Evolutionary conservation across 2,888 invertebrate species (phyloP), one percentile per base, ranked within the genome.

Genomic region (Synergus itoensis): DNA sequence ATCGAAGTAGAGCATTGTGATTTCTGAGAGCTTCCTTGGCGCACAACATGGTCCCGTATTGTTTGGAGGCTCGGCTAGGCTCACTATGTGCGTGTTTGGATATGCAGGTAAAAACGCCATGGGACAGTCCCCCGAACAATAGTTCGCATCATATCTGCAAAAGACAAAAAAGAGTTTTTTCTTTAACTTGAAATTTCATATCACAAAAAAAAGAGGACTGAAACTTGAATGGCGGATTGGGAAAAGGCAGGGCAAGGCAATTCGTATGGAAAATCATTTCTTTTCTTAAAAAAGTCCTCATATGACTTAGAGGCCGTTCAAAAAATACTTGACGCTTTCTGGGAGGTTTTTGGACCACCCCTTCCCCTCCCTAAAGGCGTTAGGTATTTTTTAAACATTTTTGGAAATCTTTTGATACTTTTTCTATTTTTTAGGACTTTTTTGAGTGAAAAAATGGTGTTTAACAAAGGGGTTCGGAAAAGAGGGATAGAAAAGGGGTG

Each of bases 81-180:
- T 96, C 80, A 96, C 95, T 88, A 98, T 93, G 92, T 98, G 97
- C 11, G 98, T 98, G 92, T 98, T 97, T 0, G 97, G 96, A 90
- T 97, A 96, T 89, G 96, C 96, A 90, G 97, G 97, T 82, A 98
- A 93, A 91, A 97, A 97, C 76, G 97, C 96, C 92, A 96, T 96
- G 0, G 97, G 96, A 92, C 99, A 99, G 88, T 98, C 98, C 9
- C 99, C 99, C 78, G 97, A 96, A 93, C 99, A 99, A 93, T 98
- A 98, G 93, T 98, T 98, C 9, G 99, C 99, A 89, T 97, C 97
- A 93, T 99, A 99, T 81, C 92, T 92, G 89, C 4, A 85, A 88
- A 64, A 79, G 77, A 60, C 67, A 36, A 77, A 18, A 65, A 18
- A 65, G 41, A 75, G 45, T 78, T 67, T 21, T 57, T 60, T 16